These are phyloP conservation scores for Drosophila ambigua DNA, from an alignment of 1,140 invertebrate species.

Conservation along the genomic window DNA sequence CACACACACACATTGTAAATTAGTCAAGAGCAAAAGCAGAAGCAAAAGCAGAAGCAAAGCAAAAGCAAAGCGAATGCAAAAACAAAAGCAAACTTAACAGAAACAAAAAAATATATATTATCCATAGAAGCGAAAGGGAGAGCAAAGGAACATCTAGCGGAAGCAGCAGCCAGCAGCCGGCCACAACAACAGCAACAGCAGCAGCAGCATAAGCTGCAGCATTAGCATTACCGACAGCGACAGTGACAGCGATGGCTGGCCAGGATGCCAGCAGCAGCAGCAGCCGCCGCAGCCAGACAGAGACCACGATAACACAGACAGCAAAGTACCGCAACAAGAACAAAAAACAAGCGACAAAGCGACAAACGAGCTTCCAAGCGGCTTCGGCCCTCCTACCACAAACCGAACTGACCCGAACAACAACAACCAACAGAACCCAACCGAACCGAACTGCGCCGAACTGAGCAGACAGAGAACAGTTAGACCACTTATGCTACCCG, in stretches of 20 bases:
- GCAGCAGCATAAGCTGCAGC: constrained; percentile 23
- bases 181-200: constrained; percentile 26
- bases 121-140: constrained; percentile 34
- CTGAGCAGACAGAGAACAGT: too few species aligned
- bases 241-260: not conserved
- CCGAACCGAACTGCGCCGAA: not conserved
- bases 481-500: not conserved
- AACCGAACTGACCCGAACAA: constrained; percentile 30
- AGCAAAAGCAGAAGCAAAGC: constrained; percentile 20
- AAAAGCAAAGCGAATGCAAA: constrained; percentile 21
- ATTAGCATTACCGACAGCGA: constrained; percentile 18
- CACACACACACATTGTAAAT: constrained; percentile 74
- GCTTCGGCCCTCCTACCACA: constrained; percentile 32
- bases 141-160: constrained; percentile 66
- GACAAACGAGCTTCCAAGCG: constrained; percentile 77
- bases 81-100: constrained; percentile 26
- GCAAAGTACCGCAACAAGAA: constrained; percentile 43
- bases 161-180: constrained; percentile 24
- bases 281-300: constrained; percentile 40
- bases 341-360: constrained; percentile 20
- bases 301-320: constrained; percentile 28
- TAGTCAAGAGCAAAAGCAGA: constrained; percentile 59
- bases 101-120: constrained; percentile 32
- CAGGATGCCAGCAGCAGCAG: constrained; percentile 18
- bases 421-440: not conserved